Base-by-base conservation (phyloP, 2,797 vertebrate genomes). In the Siniperca obscura region DNA sequence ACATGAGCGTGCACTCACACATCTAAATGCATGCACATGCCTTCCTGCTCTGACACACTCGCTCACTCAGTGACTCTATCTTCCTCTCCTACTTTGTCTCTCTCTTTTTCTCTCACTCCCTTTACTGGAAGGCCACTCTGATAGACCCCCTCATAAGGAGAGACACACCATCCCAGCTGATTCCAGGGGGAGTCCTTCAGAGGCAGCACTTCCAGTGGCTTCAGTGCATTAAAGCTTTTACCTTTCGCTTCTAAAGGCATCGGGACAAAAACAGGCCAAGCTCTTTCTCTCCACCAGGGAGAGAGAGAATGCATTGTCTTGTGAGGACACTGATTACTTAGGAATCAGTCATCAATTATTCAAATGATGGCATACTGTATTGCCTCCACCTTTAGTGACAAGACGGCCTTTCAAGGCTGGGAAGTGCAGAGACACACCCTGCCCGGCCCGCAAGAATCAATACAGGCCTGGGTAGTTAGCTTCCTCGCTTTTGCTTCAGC, bases 331-430 rank as follows among this genome's bases (percentile, higher is more conserved):
- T 93, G 95, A 95, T 95, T 94, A 94, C 94, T 95, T 93, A 93
- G 94, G 90, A 95, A 95, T 95, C 88, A 78, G 91, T 90, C 93
- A 95, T 95, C 93, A 95, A 95, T 95, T 95, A 95, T 95, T 95
- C 92, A 95, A 93, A 93, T 65, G 73, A 93, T 92, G 92, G 90
- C 92, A 91, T 92, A 92, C 88, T 84, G 91, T 91, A 93, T 92
- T 94, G 91, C 93, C 92, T 94, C 91, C 92, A 95, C 93, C 94
- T 95, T 95, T 93, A 93, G 94, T 90, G 94, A 95, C 94, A 95
- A 94, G 90, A 90, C 90, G 88, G 91, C 93, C 93, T 95, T 94
- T 95, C 92, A 94, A 94, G 90, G 88, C 90, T 92, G 93, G 92
- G 93, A 95, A 95, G 88, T 93, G 93, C 90, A 90, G 82, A 91